These are phyloP conservation scores for Lophius piscatorius DNA, from an alignment of 2,113 vertebrate genomes.

Conservation along the genomic window DNA sequence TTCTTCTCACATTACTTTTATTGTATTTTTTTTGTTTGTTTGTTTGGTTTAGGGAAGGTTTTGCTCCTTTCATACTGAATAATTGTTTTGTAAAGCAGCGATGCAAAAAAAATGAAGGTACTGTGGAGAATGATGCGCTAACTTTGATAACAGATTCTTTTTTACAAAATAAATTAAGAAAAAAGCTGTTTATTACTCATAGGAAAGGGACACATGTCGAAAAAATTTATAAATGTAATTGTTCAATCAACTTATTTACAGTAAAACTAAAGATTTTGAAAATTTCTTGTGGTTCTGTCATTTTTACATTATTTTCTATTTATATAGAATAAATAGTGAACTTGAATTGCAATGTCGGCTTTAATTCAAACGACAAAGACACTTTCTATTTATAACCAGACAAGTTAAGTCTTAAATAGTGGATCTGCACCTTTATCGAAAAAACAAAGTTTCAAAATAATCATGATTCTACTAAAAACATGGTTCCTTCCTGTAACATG, in stretches of 20 bases:
- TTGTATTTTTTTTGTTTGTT: not conserved
- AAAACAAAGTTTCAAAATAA: too few species aligned
- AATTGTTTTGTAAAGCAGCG: constrained; percentile 41
- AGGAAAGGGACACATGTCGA: constrained; percentile 60
- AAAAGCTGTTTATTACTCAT: constrained; percentile 59
- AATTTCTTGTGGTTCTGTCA: constrained; percentile 2
- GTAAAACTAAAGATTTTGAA: constrained; percentile 61
- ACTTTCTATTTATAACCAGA: too few species aligned
- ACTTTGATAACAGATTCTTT: constrained; percentile 55
- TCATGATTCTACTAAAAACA: too few species aligned
- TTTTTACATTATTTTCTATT: constrained; percentile 9
- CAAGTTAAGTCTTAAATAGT: too few species aligned
- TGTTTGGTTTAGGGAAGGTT: constrained; percentile 18
- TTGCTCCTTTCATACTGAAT: constrained; percentile 23
- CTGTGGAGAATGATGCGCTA: constrained; percentile 24
- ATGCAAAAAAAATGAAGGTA: constrained; percentile 42
- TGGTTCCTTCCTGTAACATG: too few species aligned
- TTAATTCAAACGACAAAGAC: too few species aligned
- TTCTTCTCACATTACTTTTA: not conserved
- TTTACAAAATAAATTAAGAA: constrained; percentile 64
- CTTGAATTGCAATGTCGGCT: too few species aligned
- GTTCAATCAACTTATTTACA: constrained; percentile 69
- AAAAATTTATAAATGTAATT: constrained; percentile 60
- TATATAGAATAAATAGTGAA: not conserved
- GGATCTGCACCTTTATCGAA: too few species aligned